Evolutionary conservation across 2,113 vertebrate genomes (phyloP), one percentile per base, ranked within the genome.

Genomic region (Pterophyllum scalare): DNA sequence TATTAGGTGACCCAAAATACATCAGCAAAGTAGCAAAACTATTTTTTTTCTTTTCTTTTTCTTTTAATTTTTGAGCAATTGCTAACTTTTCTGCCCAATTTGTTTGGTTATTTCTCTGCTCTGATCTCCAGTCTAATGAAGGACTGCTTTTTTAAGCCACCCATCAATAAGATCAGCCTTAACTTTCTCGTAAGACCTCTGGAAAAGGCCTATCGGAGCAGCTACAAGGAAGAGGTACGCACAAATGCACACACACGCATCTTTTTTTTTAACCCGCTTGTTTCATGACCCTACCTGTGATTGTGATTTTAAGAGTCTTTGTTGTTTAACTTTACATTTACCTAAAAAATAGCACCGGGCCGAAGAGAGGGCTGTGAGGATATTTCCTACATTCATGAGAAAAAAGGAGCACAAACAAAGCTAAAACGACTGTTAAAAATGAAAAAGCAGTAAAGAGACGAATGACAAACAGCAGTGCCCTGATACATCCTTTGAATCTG

Each of bases 131-230:
- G 98, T 93, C 94, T 99, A 92, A 99, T 99, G 98, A 98, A 99
- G 89, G 97, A 99, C 88, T 98, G 99, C 94, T 99, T 99, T 95
- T 99, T 98, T 94, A 99, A 99, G 82, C 98, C 98, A 0, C 98
- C 98, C 20, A 99, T 99, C 90, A 99, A 97, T 95, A 98, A 98
- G 89, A 93, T 99, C 93, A 99, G 98, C 94, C 96, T 99, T 87
- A 98, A 98, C 93, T 99, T 99, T 94, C 93, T 98, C 90, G 97
- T 98, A 82, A 96, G 91, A 70, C 95, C 97, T 57, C 90, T 99
- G 90, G 98, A 99, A 91, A 96, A 94, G 81, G 75, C 96, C 46
- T 99, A 99, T 88, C 96, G 97, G 87, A 96, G 84, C 19, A 99
- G 98, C 95, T 99, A 99, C 92, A 97, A 99, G 88, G 95, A 97